Conservation (phyloP, 2,113 vertebrate genomes). For the Chamaea fasciata region DNA sequence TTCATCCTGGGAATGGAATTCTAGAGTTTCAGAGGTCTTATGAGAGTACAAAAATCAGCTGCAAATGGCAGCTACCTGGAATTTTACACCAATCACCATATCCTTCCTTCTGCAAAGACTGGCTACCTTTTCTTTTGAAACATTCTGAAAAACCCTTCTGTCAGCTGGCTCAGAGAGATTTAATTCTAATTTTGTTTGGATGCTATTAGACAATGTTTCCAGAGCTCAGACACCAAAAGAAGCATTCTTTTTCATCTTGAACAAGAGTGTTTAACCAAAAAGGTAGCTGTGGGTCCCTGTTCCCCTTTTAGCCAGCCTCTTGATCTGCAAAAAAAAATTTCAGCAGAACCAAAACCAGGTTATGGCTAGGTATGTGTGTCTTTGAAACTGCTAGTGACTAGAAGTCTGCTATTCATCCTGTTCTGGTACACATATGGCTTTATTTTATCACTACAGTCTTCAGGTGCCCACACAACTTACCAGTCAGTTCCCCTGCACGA, state of each 20-base stretch:
- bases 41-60: neutral
- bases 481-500: neutral
- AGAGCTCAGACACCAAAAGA: neutral
- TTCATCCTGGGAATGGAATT: neutral
- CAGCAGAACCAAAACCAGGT: neutral
- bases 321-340: neutral
- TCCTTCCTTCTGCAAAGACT: neutral
- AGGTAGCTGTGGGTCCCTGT: neutral
- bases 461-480: neutral
- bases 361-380: neutral
- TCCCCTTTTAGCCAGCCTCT: neutral
- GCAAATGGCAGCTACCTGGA: neutral
- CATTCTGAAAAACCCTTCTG: neutral
- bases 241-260: neutral
- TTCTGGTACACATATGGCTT: neutral
- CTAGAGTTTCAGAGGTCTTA: neutral
- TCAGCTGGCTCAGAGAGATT: neutral
- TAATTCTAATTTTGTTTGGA: neutral
- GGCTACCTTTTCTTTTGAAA: neutral
- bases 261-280: neutral
- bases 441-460: neutral
- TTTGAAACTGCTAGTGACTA: neutral
- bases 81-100: neutral
- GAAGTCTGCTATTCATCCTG: neutral
- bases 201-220: neutral